Conservation (phyloP, 2,888 invertebrate species). For the Leucophenga montana region DNA sequence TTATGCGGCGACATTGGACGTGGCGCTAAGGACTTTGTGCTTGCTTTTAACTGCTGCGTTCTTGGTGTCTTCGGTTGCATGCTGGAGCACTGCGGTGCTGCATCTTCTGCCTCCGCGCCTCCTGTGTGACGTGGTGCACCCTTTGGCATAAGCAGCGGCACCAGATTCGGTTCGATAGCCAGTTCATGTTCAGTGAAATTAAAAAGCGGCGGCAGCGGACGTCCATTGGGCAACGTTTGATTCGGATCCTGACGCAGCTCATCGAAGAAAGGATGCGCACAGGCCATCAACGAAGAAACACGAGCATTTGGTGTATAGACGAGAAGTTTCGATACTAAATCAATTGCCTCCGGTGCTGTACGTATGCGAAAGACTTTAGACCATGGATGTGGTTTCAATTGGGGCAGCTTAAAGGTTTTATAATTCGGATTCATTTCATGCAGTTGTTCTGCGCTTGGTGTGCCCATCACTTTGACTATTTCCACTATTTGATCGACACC, state of each 20-base stretch:
- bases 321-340: conserved; percentile 90
- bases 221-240: conserved; percentile 92
- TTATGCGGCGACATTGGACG: background rate
- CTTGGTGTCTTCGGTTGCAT: background rate
- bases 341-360: conserved; percentile 92
- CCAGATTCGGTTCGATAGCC: conserved; percentile 62
- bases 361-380: conserved; percentile 96
- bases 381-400: conserved; percentile 99
- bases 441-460: conserved; percentile 98
- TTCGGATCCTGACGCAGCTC: conserved; percentile 95
- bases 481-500: conserved; percentile 99
- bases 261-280: conserved; percentile 98
- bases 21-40: background rate
- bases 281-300: conserved; percentile 95
- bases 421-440: conserved; percentile 99
- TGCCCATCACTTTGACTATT: conserved; percentile 99
- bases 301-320: conserved; percentile 98
- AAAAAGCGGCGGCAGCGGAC: conserved; percentile 94
- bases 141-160: conserved; percentile 46
- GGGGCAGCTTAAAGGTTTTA: conserved; percentile 99
- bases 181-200: conserved; percentile 91
- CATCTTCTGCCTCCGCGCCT: background rate
- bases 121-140: background rate
- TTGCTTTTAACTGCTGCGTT: background rate
- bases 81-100: conserved; percentile 14